Evolutionary conservation across 1,140 invertebrate genomes (phyloP).

Genomic region (Macrotrachela quadricornifera): DNA sequence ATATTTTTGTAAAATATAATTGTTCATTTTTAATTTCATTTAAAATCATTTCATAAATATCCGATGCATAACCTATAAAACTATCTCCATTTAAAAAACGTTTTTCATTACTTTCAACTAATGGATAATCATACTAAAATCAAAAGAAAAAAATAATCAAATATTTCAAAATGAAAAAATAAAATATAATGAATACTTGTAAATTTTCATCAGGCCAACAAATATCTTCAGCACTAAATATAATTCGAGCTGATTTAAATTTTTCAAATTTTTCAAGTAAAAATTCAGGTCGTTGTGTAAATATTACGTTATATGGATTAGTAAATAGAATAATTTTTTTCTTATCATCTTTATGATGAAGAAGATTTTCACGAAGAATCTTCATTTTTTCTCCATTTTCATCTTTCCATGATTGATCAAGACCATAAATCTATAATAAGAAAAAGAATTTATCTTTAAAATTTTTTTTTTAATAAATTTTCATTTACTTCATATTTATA

Average conservation of each 20-base stretch:
- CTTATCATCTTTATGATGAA: constrained; percentile 39
- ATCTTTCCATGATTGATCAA: constrained; percentile 45
- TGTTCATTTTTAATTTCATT: constrained; percentile 58
- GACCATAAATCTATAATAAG: constrained; percentile 42
- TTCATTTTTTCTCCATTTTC: constrained; percentile 88
- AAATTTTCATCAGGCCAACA: constrained; percentile 78
- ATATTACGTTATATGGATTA: constrained; percentile 83
- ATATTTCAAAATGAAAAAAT: too few relatives aligned
- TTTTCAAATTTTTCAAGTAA: constrained; percentile 58
- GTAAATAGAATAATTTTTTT: constrained; percentile 63
- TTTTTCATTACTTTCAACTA: constrained; percentile 42
- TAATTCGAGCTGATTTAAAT: constrained; percentile 43
- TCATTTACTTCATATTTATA: constrained; percentile 42
- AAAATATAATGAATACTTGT: too few relatives aligned
- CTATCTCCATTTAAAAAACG: constrained; percentile 77
- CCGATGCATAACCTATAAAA: constrained; percentile 51
- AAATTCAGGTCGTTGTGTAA: constrained; percentile 41
- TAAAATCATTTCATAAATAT: constrained; percentile 43
- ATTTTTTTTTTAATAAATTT: not conserved
- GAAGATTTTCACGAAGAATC: constrained; percentile 50
- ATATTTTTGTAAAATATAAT: constrained; percentile 70
- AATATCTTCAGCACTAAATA: constrained; percentile 75
- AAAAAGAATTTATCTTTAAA: not conserved
- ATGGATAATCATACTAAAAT: constrained; percentile 35
- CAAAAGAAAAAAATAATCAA: not conserved